A percentile compares a stretch with the other conserved stretches of the same genome.
Conservation (phyloP, 2,888 invertebrate species). For the Heliconius ismenius region DNA sequence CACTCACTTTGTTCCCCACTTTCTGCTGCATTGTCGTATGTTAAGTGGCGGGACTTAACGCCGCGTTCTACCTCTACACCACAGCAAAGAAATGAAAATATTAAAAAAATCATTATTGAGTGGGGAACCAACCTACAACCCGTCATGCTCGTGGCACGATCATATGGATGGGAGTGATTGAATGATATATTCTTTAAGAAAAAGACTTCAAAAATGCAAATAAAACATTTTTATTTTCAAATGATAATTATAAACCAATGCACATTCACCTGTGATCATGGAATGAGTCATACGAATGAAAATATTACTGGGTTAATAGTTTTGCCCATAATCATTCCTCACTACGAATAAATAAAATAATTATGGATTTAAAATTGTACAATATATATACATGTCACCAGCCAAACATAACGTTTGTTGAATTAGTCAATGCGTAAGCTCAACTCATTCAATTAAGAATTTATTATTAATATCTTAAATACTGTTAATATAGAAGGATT, state of each 20-base stretch:
- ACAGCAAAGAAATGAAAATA: too few relatives aligned
- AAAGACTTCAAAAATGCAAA: constrained; percentile 34
- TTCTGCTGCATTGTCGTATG: too few relatives aligned
- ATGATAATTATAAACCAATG: constrained; percentile 44
- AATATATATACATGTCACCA: constrained; percentile 10
- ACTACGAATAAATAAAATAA: constrained; percentile 36
- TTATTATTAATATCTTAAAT: background rate
- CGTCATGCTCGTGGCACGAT: too few relatives aligned
- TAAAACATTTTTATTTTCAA: constrained; percentile 42
- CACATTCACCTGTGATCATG: constrained; percentile 46
- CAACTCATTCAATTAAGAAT: background rate
- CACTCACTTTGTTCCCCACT: too few relatives aligned
- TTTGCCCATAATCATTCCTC: constrained; percentile 36
- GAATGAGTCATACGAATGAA: constrained; percentile 49
- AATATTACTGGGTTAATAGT: constrained; percentile 40
- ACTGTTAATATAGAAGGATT: background rate
- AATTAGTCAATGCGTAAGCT: background rate
- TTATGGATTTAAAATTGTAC: constrained; percentile 23
- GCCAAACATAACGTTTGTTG: background rate
- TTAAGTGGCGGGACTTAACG: too few relatives aligned
- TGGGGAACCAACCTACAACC: too few relatives aligned
- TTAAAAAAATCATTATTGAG: too few relatives aligned
- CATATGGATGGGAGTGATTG: too few relatives aligned
- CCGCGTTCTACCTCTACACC: too few relatives aligned
- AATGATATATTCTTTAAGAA: constrained; percentile 3